These are phyloP conservation scores for Microcebus lehilahytsara DNA, from an alignment of 2,113 vertebrate species.

Conservation along the genomic window DNA sequence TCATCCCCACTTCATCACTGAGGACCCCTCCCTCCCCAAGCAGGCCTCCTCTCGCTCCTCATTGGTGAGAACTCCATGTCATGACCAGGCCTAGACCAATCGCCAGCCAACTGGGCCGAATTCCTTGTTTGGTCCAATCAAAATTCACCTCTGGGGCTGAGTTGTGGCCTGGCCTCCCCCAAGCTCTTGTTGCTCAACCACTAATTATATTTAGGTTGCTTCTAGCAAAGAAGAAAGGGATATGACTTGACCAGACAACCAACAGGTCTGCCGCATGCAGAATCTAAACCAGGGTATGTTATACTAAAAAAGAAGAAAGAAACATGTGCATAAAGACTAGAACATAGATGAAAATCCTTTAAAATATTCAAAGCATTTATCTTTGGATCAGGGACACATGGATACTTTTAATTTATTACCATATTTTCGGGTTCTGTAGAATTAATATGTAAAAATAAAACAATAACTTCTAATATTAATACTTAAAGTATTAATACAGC, in stretches of 20 bases:
- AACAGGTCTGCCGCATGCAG: neutral
- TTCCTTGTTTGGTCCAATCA: neutral
- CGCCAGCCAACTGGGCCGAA: neutral
- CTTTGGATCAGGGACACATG: neutral
- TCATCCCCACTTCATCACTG: neutral
- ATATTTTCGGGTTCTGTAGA: neutral
- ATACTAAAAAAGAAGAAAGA: neutral
- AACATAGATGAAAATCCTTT: neutral
- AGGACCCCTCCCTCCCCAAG: neutral
- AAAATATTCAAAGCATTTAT: neutral
- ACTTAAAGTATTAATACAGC: neutral
- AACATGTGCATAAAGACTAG: neutral
- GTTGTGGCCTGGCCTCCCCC: accelerated
- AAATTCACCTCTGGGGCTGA: neutral
- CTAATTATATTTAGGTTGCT: neutral
- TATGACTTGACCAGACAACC: neutral
- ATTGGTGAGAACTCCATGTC: neutral
- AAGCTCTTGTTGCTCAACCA: neutral
- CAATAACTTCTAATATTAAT: neutral
- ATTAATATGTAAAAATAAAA: neutral
- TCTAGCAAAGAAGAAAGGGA: neutral
- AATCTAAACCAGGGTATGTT: neutral
- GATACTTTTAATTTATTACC: neutral
- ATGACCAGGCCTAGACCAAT: neutral
- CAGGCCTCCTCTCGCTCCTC: neutral